These are phyloP conservation scores for Myotis brandtii DNA, from an alignment of 2,113 vertebrate genomes.

Conservation along the genomic window DNA sequence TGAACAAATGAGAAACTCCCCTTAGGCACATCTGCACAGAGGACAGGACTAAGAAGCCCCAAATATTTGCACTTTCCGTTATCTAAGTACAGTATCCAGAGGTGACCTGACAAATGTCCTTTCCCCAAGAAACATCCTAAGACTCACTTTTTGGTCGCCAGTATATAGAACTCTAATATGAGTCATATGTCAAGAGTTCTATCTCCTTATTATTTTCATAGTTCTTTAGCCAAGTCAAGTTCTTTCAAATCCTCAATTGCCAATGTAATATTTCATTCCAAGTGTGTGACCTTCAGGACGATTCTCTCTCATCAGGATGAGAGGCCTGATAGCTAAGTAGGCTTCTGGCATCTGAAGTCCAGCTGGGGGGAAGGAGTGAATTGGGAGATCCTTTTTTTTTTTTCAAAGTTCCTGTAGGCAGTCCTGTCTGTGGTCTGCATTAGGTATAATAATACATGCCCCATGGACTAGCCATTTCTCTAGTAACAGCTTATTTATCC, in stretches of 20 bases:
- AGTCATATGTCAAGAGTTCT: background rate
- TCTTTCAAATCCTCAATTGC: background rate
- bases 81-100: background rate
- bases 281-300: background rate
- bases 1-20: background rate
- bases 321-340: background rate
- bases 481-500: background rate
- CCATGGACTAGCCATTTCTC: background rate
- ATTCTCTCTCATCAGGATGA: background rate
- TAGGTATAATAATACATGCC: background rate
- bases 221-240: background rate
- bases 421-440: background rate
- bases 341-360: background rate
- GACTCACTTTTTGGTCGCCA: background rate
- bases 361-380: background rate
- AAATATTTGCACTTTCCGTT: background rate
- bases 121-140: background rate
- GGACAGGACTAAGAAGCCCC: background rate
- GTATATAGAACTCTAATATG: background rate
- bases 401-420: background rate
- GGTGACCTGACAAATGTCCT: background rate
- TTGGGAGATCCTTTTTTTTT: background rate
- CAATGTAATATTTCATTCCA: background rate
- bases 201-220: background rate
- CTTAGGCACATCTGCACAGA: background rate